These are phyloP conservation scores for Lasioglossum marginatum DNA, from an alignment of 2,888 invertebrate genomes.

Conservation along the genomic window DNA sequence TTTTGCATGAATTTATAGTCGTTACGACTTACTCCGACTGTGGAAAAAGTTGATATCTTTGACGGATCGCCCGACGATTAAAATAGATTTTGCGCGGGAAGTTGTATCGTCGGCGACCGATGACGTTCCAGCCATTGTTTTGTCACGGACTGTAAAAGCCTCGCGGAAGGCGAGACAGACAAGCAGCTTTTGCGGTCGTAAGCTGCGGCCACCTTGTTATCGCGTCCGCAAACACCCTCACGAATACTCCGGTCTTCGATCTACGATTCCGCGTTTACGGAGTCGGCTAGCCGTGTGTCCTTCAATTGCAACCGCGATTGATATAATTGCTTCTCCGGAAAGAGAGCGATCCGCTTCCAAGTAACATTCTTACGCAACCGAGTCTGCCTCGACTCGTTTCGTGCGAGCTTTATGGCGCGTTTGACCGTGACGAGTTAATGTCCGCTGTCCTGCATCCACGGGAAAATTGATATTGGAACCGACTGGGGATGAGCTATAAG, in stretches of 20 bases:
- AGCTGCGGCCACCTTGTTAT: constrained; percentile 58
- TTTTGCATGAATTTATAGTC: not conserved
- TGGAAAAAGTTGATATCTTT: constrained; percentile 5
- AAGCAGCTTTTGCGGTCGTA: constrained; percentile 56
- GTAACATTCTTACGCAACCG: constrained; percentile 30
- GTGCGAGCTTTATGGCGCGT: not conserved
- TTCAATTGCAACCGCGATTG: constrained; percentile 18
- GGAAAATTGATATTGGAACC: constrained; percentile 7
- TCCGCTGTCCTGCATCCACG: too few relatives aligned
- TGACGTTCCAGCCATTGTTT: constrained; percentile 35
- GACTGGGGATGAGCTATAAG: not conserved
- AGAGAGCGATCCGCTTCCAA: constrained; percentile 11
- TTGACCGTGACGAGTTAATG: constrained; percentile 1
- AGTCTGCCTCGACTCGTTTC: not conserved
- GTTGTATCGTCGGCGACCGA: not conserved
- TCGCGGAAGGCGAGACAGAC: constrained; percentile 51
- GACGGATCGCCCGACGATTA: constrained; percentile 32
- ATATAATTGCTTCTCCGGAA: constrained; percentile 37
- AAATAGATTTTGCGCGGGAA: constrained; percentile 52
- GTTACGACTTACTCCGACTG: not conserved
- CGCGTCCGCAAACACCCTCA: constrained; percentile 71
- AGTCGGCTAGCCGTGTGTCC: constrained; percentile 16
- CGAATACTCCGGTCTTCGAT: constrained; percentile 56
- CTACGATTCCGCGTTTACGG: constrained; percentile 21
- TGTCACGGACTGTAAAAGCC: constrained; percentile 38